Conservation (phyloP, 2,888 invertebrate genomes). For the Agrochola lota region DNA sequence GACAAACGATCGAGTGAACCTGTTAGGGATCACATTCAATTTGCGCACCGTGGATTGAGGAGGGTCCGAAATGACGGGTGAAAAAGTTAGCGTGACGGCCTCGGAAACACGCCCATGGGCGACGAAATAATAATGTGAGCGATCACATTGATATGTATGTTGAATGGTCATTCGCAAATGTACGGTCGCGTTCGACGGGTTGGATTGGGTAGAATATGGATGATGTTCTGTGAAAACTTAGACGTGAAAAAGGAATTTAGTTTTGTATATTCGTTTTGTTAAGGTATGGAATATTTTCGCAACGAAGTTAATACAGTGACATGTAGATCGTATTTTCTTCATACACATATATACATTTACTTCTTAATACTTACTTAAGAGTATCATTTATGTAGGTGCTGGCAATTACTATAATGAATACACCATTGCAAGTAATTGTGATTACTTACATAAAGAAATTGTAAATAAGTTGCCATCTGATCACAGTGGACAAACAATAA, state of each 20-base stretch:
- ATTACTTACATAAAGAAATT: no score
- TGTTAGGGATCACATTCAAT: constrained; percentile 89
- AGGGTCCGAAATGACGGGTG: constrained; percentile 86
- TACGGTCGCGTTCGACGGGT: constrained; percentile 57
- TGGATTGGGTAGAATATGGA: constrained; percentile 56
- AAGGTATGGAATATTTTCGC: background rate
- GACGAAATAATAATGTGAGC: constrained; percentile 77
- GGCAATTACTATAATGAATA: no score
- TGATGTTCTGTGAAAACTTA: constrained; percentile 27
- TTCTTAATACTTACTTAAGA: background rate
- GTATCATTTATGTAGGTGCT: background rate
- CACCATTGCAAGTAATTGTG: no score
- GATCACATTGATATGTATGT: constrained; percentile 73
- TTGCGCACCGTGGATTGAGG: constrained; percentile 87
- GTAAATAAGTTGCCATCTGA: no score
- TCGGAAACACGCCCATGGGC: constrained; percentile 67
- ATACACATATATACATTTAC: no score
- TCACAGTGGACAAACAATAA: no score
- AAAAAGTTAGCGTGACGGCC: constrained; percentile 71
- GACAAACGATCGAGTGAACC: constrained; percentile 85
- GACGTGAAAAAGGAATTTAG: background rate
- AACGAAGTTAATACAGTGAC: background rate
- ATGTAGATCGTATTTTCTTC: background rate
- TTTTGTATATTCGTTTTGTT: background rate
- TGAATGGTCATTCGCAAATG: constrained; percentile 64